phyloP scores from a whole-genome alignment of 2,797 vertebrate genomes.

The Rhinatrema bivittatum region DNA sequence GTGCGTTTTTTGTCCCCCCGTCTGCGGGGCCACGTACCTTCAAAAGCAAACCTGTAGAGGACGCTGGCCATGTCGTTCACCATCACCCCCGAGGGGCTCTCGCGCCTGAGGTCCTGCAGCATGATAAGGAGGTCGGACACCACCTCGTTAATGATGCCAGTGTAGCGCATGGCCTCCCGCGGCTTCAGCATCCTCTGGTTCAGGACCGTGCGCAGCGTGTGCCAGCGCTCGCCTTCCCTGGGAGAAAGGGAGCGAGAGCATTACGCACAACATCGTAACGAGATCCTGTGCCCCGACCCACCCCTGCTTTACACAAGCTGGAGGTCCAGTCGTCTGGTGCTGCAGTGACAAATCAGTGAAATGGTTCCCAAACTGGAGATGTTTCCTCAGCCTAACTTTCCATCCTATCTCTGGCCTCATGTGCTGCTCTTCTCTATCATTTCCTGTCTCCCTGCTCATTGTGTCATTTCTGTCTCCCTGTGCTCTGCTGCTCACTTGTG shows the following conservation, averaged over 20 bases:
- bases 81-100: conserved; percentile 65
- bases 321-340: too few species aligned
- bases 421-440: too few species aligned
- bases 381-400: too few species aligned
- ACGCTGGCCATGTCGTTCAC: conserved; percentile 67
- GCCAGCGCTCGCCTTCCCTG: conserved; percentile 80
- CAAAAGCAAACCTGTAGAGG: conserved; percentile 78
- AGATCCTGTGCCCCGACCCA: too few species aligned
- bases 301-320: too few species aligned
- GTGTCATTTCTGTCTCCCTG: too few species aligned
- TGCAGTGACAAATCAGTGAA: too few species aligned
- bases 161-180: conserved; percentile 67
- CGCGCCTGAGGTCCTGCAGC: conserved; percentile 51
- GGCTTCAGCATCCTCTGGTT: conserved; percentile 83
- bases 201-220: conserved; percentile 70
- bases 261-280: too few species aligned
- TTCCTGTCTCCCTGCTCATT: too few species aligned
- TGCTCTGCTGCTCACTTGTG: too few species aligned
- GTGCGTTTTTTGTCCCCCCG: neutral
- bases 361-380: too few species aligned
- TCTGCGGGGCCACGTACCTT: conserved; percentile 57
- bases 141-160: conserved; percentile 61
- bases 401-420: too few species aligned
- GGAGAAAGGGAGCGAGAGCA: neutral
- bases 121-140: conserved; percentile 69